A percentile compares a stretch with the other conserved stretches of the same genome.
Evolutionary conservation across 2,888 invertebrate species (phyloP).

Genomic region (Minunthozetes semirufus): DNA sequence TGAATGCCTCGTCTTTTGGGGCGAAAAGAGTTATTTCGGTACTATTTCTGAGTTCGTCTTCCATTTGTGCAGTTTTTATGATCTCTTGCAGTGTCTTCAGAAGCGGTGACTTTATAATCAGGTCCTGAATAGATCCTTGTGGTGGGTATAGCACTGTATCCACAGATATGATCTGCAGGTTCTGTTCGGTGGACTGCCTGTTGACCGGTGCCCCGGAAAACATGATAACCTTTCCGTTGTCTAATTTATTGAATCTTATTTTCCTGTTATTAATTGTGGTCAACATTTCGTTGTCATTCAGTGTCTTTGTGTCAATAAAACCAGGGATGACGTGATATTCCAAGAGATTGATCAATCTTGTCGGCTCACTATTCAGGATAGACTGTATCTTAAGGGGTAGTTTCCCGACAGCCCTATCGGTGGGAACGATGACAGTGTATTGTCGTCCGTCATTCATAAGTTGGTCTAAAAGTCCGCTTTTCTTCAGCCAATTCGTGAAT

Average conservation of each 20-base stretch:
- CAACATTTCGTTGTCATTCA: slow-evolving; percentile 40
- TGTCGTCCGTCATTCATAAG: slow-evolving; percentile 27
- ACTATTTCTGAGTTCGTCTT: slow-evolving; percentile 36
- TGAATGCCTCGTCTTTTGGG: slow-evolving; percentile 42
- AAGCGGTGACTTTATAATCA: slow-evolving; percentile 40
- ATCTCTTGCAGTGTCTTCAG: slow-evolving; percentile 38
- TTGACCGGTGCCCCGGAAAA: slow-evolving; percentile 40
- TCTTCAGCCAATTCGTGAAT: slow-evolving; percentile 39
- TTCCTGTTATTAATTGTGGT: slow-evolving; percentile 38
- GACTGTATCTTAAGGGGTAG: slow-evolving; percentile 39
- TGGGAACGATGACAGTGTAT: slow-evolving; percentile 42
- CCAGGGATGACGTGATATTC: slow-evolving; percentile 41
- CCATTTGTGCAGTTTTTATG: slow-evolving; percentile 36
- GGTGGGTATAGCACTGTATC: slow-evolving; percentile 41
- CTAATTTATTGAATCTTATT: slow-evolving; percentile 40
- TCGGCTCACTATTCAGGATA: slow-evolving; percentile 39
- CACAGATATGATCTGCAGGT: slow-evolving; percentile 38
- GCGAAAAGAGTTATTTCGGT: slow-evolving; percentile 41
- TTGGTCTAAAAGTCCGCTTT: slow-evolving; percentile 38
- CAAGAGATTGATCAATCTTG: slow-evolving; percentile 37
- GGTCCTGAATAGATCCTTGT: slow-evolving; percentile 38
- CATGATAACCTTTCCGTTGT: slow-evolving; percentile 36
- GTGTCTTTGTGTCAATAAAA: slow-evolving; percentile 34
- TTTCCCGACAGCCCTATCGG: slow-evolving; percentile 40
- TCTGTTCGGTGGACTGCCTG: slow-evolving; percentile 31